Evolutionary conservation across 2,797 vertebrate species (phyloP).

Genomic region (Triplophysa bombifrons): DNA sequence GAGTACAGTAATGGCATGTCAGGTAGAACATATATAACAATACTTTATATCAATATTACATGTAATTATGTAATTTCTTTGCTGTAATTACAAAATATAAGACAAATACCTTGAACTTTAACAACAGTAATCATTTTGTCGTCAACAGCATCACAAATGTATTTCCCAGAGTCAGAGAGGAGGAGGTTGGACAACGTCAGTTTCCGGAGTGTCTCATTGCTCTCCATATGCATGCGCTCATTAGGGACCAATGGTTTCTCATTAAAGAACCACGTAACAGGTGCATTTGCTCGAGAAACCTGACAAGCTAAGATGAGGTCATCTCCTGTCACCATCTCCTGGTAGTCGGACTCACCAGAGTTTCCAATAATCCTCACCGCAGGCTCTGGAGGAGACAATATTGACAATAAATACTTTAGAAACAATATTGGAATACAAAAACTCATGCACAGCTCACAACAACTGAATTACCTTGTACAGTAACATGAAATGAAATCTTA

Average conservation of each 20-base stretch:
- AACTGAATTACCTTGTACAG: conserved; percentile 81
- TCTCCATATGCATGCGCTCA: conserved; percentile 80
- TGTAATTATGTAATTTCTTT: not conserved
- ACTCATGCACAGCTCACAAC: not conserved
- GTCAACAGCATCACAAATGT: conserved; percentile 83
- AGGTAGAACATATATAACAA: not conserved
- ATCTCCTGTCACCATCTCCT: conserved; percentile 79
- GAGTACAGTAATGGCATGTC: not conserved
- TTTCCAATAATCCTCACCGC: conserved; percentile 83
- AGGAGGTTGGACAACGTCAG: conserved; percentile 79
- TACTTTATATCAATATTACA: not conserved
- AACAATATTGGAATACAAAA: not conserved
- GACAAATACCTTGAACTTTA: conserved; percentile 83
- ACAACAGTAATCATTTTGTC: conserved; percentile 88
- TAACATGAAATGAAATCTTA: conserved; percentile 84
- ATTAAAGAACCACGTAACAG: conserved; percentile 90
- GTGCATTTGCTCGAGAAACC: conserved; percentile 80
- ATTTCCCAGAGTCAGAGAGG: conserved; percentile 82
- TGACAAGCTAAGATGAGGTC: conserved; percentile 87
- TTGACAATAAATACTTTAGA: not conserved
- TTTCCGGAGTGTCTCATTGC: conserved; percentile 78
- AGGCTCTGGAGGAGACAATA: conserved; percentile 77
- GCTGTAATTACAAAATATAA: not conserved
- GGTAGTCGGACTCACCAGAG: conserved; percentile 68
- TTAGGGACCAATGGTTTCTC: conserved; percentile 79